Conservation (phyloP, 2,113 vertebrate genomes). For the Scatophagus argus region DNA sequence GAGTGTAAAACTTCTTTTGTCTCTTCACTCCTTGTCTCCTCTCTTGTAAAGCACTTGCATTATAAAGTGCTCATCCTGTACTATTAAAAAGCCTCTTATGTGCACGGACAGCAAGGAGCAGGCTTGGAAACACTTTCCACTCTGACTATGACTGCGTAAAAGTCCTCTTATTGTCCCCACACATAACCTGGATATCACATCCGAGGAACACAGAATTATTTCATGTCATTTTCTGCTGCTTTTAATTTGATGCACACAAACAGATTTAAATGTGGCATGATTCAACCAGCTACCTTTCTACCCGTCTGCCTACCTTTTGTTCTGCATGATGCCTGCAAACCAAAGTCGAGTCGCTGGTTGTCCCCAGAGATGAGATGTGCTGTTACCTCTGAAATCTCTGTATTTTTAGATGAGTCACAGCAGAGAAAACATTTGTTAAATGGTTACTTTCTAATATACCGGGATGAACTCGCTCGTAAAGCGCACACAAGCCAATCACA, state of each 20-base stretch:
- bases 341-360: conserved; percentile 1
- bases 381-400: conserved; percentile 18
- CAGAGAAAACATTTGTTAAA: conserved; percentile 44
- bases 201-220: neutral
- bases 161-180: conserved; percentile 25
- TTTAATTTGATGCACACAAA: conserved; percentile 14
- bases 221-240: conserved; percentile 12
- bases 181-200: conserved; percentile 5
- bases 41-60: neutral
- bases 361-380: conserved; percentile 4
- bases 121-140: conserved; percentile 5
- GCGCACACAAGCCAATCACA: conserved; percentile 19
- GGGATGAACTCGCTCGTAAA: neutral
- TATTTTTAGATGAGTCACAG: conserved; percentile 51
- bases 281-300: neutral
- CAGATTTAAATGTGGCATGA: neutral
- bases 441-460: conserved; percentile 23
- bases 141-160: neutral
- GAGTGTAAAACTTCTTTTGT: conserved; percentile 39
- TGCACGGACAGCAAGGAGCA: conserved; percentile 23
- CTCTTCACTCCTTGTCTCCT: neutral
- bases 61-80: conserved; percentile 28
- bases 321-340: conserved; percentile 29
- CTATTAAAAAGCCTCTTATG: conserved; percentile 40
- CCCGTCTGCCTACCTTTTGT: conserved; percentile 3